A percentile compares a stretch with the other conserved stretches of the same genome.
phyloP scores from a whole-genome alignment of 2,113 vertebrate genomes.

The Solenodon paradoxus region DNA sequence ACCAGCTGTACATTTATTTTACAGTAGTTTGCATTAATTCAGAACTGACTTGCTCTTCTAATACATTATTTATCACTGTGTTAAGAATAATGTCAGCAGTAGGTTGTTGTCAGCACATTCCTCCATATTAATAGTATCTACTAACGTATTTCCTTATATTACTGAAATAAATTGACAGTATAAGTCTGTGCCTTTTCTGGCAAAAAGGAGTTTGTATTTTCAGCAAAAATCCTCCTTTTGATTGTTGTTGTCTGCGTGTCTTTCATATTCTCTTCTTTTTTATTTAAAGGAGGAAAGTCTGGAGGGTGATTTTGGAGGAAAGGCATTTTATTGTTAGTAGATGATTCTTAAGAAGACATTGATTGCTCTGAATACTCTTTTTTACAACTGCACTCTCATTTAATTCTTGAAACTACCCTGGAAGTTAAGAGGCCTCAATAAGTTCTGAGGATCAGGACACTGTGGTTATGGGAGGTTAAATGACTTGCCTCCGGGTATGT shows the following conservation, averaged over 20 bases:
- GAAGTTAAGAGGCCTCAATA: not conserved
- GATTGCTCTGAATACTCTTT: not conserved
- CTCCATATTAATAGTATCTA: conserved; percentile 73
- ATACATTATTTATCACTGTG: conserved; percentile 77
- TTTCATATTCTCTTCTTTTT: not conserved
- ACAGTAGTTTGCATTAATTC: conserved; percentile 70
- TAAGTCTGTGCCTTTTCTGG: conserved; percentile 28
- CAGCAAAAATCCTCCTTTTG: not conserved
- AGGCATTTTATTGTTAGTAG: not conserved
- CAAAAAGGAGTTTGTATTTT: conserved; percentile 29
- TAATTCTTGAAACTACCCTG: not conserved
- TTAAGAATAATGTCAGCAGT: conserved; percentile 69
- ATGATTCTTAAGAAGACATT: not conserved
- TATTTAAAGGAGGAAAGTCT: not conserved
- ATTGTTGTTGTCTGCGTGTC: not conserved
- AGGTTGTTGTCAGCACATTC: conserved; percentile 69
- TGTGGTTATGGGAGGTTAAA: not conserved
- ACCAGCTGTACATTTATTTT: conserved; percentile 66
- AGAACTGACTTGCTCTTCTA: conserved; percentile 60
- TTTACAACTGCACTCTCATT: not conserved
- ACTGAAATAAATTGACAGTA: conserved; percentile 54
- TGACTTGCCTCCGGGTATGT: not conserved
- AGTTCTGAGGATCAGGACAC: not conserved
- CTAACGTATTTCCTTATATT: conserved; percentile 60
- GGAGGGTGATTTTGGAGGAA: not conserved